Conservation (phyloP, 2,888 invertebrate genomes). For the Hydrotaea cyrtoneurina region DNA sequence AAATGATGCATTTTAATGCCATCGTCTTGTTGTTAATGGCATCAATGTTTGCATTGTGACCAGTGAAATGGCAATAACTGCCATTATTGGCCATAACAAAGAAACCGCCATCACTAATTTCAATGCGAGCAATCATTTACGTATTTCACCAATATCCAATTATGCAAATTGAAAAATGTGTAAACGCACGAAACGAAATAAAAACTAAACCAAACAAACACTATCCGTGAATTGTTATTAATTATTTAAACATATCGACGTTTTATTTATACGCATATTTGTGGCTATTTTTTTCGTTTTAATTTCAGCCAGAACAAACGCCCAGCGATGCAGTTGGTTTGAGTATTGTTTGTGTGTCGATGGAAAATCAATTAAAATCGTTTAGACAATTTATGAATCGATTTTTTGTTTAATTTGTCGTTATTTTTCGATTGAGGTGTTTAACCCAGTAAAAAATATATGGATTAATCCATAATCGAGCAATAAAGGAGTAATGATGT, state of each 20-base stretch:
- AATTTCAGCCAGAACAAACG: not conserved
- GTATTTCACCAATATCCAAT: not conserved
- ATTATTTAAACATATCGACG: not conserved
- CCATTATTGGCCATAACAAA: conserved; percentile 21
- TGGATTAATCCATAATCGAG: no score
- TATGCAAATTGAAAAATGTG: not conserved
- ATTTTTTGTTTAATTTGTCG: no score
- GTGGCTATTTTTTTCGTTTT: not conserved
- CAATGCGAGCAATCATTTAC: conserved; percentile 10
- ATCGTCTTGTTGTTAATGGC: conserved; percentile 18
- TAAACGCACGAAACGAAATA: not conserved
- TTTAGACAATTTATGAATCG: no score
- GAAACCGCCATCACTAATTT: not conserved
- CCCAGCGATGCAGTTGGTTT: not conserved
- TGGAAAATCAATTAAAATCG: not conserved
- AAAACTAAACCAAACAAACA: not conserved
- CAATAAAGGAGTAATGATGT: no score
- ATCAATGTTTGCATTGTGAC: conserved; percentile 19
- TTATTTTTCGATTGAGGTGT: no score
- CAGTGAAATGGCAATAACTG: conserved; percentile 16
- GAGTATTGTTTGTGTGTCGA: not conserved
- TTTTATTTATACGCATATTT: not conserved
- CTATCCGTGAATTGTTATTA: not conserved
- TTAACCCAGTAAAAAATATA: no score
- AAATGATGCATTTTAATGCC: not conserved